Base-by-base conservation (phyloP, 2,888 invertebrate species). In the Melipona beecheii region DNA sequence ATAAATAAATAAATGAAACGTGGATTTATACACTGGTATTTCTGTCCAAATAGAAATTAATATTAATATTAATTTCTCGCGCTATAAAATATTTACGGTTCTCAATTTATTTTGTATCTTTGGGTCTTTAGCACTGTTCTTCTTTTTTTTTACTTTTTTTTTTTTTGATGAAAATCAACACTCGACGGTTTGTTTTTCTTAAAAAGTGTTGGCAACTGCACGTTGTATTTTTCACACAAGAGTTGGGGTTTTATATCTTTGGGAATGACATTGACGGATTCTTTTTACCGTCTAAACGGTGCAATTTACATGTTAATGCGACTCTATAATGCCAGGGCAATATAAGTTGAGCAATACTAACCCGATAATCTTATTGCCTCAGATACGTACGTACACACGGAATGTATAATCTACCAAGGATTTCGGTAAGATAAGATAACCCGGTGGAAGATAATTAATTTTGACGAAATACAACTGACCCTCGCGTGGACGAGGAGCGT, bases 341-440 rank as follows among this genome's bases (percentile, higher is more conserved):
- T 66, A 56, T 66, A 75, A 75, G 49, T 85, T 80, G 79, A 60
- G 79, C 85, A 85, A 85, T 62, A 50, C 31, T 64, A 71, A 15
- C 9, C 17, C 65, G 74, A 74, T 77, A 75, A 79, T 72, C 69
- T 54, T 5, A 52, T 4, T 50, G 78, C 58, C 78, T 84, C 74
- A 78, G 56, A 78, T 72, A 73, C 69, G 65, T 68, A 56, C n/a
- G 6, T 9, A 17, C n/a, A 13, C 24, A n/a, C 31, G 19, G 43
- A 52, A 70, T 49, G 74, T 17, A 54, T 52, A 52, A 75, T 82
- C 73, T 68, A 21, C 27, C 0, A 62, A 74, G 73, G 75, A 83
- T 84, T 75, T 84, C n/a, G 56, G 56, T 31, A 31, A 21, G 84
- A 85, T 85, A 79, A 85, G 84, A 79, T 71, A 84, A 74, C 36